Conservation (phyloP, 1,140 invertebrate genomes). For the Pseudomyrmex concolor region DNA sequence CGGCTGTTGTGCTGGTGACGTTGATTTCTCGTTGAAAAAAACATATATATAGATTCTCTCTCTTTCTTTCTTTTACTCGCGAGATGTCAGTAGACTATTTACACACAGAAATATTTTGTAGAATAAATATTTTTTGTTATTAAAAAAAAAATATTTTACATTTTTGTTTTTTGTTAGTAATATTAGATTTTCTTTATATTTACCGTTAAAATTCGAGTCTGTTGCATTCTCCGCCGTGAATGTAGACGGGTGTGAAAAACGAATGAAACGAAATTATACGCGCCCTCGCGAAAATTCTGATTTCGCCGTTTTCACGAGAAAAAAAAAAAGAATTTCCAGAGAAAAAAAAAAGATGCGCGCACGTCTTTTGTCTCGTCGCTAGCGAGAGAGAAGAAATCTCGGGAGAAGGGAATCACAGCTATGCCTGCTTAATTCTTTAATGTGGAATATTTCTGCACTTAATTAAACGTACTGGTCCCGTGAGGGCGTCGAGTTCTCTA, state of each 20-base stretch:
- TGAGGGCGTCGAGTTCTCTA: slow-evolving; percentile 58
- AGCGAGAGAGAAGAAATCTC: neutral
- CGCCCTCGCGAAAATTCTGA: slow-evolving; percentile 12
- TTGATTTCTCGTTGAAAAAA: slow-evolving; percentile 24
- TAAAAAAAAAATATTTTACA: neutral
- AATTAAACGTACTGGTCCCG: slow-evolving; percentile 58
- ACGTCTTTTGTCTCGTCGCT: slow-evolving; percentile 20
- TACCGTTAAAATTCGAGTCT: neutral
- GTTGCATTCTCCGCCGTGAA: neutral
- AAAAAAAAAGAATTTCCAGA: slow-evolving; percentile 4
- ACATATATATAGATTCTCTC: neutral
- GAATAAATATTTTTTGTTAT: too few relatives aligned
- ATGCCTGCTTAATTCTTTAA: slow-evolving; percentile 62
- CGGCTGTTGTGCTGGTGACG: neutral
- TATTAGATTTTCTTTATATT: neutral
- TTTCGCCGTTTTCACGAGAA: slow-evolving; percentile 5
- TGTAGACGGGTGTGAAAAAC: neutral
- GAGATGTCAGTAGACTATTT: too few relatives aligned
- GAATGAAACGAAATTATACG: slow-evolving; percentile 20
- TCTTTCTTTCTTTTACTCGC: too few relatives aligned
- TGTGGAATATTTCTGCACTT: slow-evolving; percentile 68
- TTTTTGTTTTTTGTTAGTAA: neutral
- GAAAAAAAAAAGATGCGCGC: neutral
- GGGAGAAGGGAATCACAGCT: slow-evolving; percentile 13
- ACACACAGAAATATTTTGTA: too few relatives aligned